Percentiles rank a stretch among this genome's conserved stretches.
These are phyloP conservation scores for Melanargia galathea DNA, from an alignment of 2,888 invertebrate genomes.

Conservation along the genomic window DNA sequence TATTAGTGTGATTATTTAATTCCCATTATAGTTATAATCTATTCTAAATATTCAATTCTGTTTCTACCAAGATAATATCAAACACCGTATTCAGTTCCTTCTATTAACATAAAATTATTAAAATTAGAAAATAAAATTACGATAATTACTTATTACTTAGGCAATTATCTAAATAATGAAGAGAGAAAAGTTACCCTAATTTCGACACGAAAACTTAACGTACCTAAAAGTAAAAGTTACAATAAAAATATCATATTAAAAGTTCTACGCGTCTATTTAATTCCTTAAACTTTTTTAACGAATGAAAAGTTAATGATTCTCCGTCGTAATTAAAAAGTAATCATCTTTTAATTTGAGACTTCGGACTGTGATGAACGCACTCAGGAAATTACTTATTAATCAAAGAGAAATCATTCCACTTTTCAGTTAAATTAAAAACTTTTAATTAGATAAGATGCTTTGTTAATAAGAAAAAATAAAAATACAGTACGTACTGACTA, in stretches of 20 bases:
- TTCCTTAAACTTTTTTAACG: background rate
- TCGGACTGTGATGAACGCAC: slow-evolving; percentile 4
- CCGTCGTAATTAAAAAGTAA: slow-evolving; percentile 28
- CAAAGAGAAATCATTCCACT: slow-evolving; percentile 5
- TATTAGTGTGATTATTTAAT: too few species aligned
- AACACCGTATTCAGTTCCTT: too few species aligned
- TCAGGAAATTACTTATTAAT: slow-evolving; percentile 19
- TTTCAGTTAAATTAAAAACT: slow-evolving; percentile 2
- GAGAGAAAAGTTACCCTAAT: background rate
- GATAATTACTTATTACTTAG: too few species aligned
- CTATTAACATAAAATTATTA: too few species aligned
- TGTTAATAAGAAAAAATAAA: background rate
- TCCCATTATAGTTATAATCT: too few species aligned
- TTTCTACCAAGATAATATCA: too few species aligned
- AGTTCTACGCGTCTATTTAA: background rate
- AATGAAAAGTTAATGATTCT: slow-evolving; percentile 13
- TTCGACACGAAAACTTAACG: background rate
- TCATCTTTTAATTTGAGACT: slow-evolving; percentile 23
- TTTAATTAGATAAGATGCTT: slow-evolving; percentile 11
- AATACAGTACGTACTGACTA: too few species aligned
- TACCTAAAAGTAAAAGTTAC: background rate
- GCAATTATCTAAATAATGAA: background rate
- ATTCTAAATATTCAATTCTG: too few species aligned
- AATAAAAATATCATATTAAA: slow-evolving; percentile 1
- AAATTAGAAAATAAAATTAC: too few species aligned